Evolutionary conservation across 2,797 vertebrate genomes (phyloP), one percentile per base, ranked within the genome.

Genomic region (Tarsius wallacei): DNA sequence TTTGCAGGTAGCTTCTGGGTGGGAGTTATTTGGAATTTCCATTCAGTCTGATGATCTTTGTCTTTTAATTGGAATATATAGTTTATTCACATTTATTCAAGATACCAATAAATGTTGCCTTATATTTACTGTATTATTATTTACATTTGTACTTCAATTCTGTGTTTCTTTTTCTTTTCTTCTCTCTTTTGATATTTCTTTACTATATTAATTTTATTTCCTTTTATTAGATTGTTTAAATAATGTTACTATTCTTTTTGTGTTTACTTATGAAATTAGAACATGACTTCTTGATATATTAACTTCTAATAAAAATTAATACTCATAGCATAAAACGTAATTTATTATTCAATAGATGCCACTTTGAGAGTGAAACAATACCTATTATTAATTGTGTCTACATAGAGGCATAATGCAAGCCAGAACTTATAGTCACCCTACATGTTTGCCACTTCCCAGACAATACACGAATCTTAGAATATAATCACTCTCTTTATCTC

Each of bases 41-140:
- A 33, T 55, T 78, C 66, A 70, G 11, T 14, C 76, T 55, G 31
- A 78, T 6, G 47, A 49, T 63, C 59, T 55, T 78, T 92, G 15
- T n/a, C 78, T 83, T 93, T 63, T 83, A 36, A 51, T n/a, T 91
- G 22, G 22, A 91, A 4, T 21, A 31, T 87, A 33, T 7, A 53
- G 19, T 49, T 71, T 24, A 80, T 81, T 90, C 68, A 88, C 24
- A 59, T 59, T 91, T 91, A 78, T 73, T 84, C 55, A 78, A 86
- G 31, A 86, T 70, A 26, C 0, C 84, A 77, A 63, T 66, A 94
- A 28, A 61, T 81, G 89, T 74, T 80, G 36, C n/a, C 92, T 89
- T 81, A 89, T 66, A 81, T 74, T 59, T 78, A 31, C 59, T 53
- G 55, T 78, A 55, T 77, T n/a, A 21, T 14, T 22, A 78, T 78